A percentile compares a stretch with the other conserved stretches of the same genome.
Conservation (phyloP, 92 coral and sea anemone genomes). For the Montipora capitata region DNA sequence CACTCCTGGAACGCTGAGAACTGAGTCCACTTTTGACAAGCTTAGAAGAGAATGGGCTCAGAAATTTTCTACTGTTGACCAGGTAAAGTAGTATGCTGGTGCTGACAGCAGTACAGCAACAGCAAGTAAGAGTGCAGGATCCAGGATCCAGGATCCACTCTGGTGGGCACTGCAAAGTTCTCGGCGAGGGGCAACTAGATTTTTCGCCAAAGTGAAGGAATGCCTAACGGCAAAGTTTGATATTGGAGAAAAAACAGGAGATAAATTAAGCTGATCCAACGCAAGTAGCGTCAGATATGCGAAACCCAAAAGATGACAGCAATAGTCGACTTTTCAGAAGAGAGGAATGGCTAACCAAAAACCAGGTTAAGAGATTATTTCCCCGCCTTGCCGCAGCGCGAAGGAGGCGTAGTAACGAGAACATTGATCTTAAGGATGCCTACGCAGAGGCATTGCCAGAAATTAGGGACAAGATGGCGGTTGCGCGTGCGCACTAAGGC, state of each 20-base stretch:
- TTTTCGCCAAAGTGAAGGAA: neutral
- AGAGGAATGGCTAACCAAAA: constrained; percentile 18
- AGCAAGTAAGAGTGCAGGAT: neutral
- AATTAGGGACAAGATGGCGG: no score
- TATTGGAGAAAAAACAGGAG: neutral
- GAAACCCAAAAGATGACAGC: neutral
- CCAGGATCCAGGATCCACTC: neutral
- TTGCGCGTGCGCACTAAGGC: no score
- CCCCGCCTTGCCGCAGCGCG: neutral
- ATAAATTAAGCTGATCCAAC: neutral
- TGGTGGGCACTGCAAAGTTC: neutral
- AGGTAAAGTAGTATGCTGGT: neutral
- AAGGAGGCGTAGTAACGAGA: neutral
- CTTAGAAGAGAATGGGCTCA: neutral
- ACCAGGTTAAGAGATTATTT: constrained; percentile 1
- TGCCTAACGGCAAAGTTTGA: neutral
- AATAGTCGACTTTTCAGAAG: neutral
- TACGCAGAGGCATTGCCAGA: constrained; percentile 2
- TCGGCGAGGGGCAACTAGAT: no score
- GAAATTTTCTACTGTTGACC: neutral
- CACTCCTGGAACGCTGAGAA: neutral
- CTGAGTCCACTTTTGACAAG: neutral
- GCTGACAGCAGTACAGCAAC: neutral
- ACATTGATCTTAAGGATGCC: neutral
- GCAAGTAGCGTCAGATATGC: neutral